Conservation (phyloP, 2,113 vertebrate species). For the Caranx ignobilis region DNA sequence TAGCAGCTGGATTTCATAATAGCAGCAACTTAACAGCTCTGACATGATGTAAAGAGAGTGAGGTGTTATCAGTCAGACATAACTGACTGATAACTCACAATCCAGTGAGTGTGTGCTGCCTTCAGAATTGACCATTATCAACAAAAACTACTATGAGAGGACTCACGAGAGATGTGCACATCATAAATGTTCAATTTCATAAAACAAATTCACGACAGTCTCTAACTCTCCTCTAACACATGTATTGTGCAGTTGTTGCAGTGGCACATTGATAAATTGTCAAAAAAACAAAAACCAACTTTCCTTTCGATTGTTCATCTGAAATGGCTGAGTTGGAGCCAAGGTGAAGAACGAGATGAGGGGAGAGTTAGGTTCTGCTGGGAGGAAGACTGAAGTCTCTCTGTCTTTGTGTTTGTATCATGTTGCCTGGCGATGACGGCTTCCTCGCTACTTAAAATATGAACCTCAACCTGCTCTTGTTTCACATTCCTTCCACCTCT, state of each 20-base stretch:
- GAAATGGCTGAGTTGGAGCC: neutral
- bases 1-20: neutral
- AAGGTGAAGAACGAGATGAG: neutral
- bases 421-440: constrained; percentile 6
- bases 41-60: neutral
- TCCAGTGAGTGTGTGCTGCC: neutral
- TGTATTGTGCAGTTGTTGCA: neutral
- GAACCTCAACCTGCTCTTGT: constrained; percentile 17
- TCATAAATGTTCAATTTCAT: neutral
- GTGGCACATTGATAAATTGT: neutral
- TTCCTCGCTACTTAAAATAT: constrained; percentile 10
- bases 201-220: neutral
- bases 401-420: constrained; percentile 15
- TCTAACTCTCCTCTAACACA: neutral
- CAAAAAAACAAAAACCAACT: neutral
- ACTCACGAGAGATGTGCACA: neutral
- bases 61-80: neutral
- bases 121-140: neutral
- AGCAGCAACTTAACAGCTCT: neutral
- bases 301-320: neutral
- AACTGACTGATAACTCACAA: neutral
- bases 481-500: constrained; percentile 23
- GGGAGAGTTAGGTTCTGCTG: neutral
- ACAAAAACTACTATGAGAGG: neutral
- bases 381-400: constrained; percentile 25